These are phyloP conservation scores for Eptatretus atami DNA, from an alignment of 2,797 vertebrate species.

Conservation along the genomic window DNA sequence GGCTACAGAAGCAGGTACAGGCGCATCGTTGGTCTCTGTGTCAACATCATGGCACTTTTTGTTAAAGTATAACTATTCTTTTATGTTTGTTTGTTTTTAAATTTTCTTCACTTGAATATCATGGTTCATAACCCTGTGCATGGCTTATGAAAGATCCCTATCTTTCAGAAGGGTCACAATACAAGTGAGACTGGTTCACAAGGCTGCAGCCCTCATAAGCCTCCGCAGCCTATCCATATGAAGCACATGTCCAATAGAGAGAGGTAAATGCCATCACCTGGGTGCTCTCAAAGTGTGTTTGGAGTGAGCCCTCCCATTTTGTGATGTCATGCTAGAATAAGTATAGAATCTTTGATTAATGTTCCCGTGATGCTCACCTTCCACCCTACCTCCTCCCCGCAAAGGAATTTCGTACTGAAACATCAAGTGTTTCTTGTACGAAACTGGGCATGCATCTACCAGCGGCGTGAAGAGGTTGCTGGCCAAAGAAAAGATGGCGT, in stretches of 20 bases:
- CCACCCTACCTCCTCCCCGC: background rate
- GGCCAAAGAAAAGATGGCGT: slow-evolving; percentile 15
- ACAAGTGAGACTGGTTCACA: slow-evolving; percentile 48
- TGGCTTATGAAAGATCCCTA: no score
- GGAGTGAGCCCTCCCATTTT: background rate
- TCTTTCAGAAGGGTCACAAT: slow-evolving; percentile 22
- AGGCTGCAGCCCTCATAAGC: slow-evolving; percentile 21
- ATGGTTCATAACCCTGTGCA: no score
- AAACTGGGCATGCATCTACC: slow-evolving; percentile 83
- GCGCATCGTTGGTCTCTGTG: background rate
- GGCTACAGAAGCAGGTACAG: slow-evolving; percentile 67
- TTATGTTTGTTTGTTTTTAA: no score
- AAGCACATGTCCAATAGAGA: slow-evolving; percentile 97
- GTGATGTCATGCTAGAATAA: no score
- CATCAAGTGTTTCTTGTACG: slow-evolving; percentile 67
- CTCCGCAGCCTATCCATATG: slow-evolving; percentile 70
- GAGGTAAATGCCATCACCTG: slow-evolving; percentile 20
- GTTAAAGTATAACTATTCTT: no score
- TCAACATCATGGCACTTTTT: background rate
- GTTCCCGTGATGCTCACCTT: no score
- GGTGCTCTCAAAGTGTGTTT: background rate
- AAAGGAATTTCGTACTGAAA: slow-evolving; percentile 76
- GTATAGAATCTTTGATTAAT: no score
- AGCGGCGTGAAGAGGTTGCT: slow-evolving; percentile 52
- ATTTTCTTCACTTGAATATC: no score